phyloP scores from a whole-genome alignment of 2,888 invertebrate species.

The Eristalis arbustorum region DNA sequence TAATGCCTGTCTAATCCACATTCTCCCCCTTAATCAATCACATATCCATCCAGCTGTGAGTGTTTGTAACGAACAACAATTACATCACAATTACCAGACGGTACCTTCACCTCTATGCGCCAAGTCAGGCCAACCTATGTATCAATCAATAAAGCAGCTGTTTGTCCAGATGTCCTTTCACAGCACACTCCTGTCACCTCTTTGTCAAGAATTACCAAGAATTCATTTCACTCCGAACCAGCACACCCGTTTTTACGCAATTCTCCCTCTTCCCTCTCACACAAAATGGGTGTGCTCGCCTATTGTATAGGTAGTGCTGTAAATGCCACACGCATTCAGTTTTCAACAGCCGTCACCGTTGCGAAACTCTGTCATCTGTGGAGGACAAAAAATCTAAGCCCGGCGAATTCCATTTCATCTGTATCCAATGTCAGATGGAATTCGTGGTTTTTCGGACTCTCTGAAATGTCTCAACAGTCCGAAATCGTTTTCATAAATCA shows the following conservation, averaged over 20 bases:
- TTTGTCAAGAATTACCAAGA: neutral
- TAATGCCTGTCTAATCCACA: neutral
- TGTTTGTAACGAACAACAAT: neutral
- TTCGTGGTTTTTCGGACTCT: neutral
- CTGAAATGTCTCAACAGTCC: neutral
- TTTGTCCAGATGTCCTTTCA: neutral
- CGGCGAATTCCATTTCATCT: neutral
- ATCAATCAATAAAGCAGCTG: neutral
- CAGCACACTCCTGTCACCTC: neutral
- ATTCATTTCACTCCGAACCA: neutral
- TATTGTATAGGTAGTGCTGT: neutral
- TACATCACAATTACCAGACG: neutral
- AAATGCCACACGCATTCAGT: neutral
- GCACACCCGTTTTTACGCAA: neutral
- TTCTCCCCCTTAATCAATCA: neutral
- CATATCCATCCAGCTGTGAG: neutral
- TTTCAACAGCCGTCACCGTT: neutral
- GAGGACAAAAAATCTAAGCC: neutral
- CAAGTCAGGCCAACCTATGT: neutral
- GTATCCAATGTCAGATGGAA: neutral
- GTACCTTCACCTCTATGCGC: neutral
- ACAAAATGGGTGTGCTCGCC: neutral
- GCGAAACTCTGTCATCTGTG: neutral
- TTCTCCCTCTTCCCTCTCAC: neutral
- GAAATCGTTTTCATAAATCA: slow-evolving; percentile 25